These are phyloP conservation scores for Drosophila sucinea DNA, from an alignment of 1,140 invertebrate genomes.

Conservation along the genomic window DNA sequence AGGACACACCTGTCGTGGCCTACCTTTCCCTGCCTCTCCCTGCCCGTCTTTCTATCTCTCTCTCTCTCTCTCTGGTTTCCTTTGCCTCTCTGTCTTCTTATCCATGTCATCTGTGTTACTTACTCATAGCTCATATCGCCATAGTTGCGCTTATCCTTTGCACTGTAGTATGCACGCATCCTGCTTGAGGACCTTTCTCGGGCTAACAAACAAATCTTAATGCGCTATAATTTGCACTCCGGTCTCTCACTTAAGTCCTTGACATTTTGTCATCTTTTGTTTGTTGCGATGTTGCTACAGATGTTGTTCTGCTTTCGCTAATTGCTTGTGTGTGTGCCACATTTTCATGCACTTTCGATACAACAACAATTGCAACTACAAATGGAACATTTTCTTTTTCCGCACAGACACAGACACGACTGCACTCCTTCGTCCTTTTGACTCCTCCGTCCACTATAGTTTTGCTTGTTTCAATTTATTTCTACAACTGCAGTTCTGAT, in stretches of 20 bases:
- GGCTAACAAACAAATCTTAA: slow-evolving; percentile 30
- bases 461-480: not conserved
- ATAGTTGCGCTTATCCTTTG: slow-evolving; percentile 74
- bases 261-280: slow-evolving; percentile 52
- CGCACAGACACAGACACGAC: slow-evolving; percentile 31
- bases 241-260: slow-evolving; percentile 48
- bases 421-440: slow-evolving; percentile 24
- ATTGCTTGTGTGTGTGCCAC: slow-evolving; percentile 59
- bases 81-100: too few relatives aligned
- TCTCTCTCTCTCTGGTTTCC: not conserved
- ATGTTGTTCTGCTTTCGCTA: slow-evolving; percentile 38
- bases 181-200: slow-evolving; percentile 48
- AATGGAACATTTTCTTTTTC: slow-evolving; percentile 32
- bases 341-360: slow-evolving; percentile 64
- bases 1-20: slow-evolving; percentile 36
- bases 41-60: too few relatives aligned
- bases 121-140: slow-evolving; percentile 79
- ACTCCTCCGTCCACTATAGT: not conserved
- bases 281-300: slow-evolving; percentile 7
- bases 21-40: not conserved
- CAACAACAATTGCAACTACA: slow-evolving; percentile 24
- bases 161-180: slow-evolving; percentile 73
- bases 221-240: slow-evolving; percentile 25
- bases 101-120: slow-evolving; percentile 37
- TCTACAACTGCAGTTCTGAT: not conserved